Conservation (phyloP, 92 coral and sea anemone genomes). For the Porites lobata region DNA sequence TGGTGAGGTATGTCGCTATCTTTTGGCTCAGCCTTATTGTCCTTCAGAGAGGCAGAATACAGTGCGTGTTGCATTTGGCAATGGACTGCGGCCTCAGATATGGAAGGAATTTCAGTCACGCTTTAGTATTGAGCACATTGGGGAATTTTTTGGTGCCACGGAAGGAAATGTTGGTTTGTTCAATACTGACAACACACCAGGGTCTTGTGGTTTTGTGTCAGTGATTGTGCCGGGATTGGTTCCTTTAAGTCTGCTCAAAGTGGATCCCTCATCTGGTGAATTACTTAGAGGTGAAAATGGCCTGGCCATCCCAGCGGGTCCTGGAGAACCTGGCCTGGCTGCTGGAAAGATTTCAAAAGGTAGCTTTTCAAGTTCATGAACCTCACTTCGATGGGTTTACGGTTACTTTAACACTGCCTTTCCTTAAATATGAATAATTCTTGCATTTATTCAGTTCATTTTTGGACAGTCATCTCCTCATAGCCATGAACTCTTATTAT, state of each 20-base stretch:
- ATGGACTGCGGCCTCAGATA: slow-evolving; percentile 90
- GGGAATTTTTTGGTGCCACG: slow-evolving; percentile 95
- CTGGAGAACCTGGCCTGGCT: slow-evolving; percentile 86
- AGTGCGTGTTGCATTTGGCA: slow-evolving; percentile 83
- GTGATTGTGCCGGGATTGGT: slow-evolving; percentile 55
- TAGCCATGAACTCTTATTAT: too few relatives aligned
- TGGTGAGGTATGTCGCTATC: slow-evolving; percentile 97
- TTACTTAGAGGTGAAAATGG: slow-evolving; percentile 86
- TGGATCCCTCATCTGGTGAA: slow-evolving; percentile 81
- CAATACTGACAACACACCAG: slow-evolving; percentile 79
- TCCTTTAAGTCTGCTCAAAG: slow-evolving; percentile 74
- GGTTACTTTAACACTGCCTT: too few relatives aligned
- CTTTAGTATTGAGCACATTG: slow-evolving; percentile 80
- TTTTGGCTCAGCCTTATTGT: slow-evolving; percentile 87
- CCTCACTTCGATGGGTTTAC: too few relatives aligned
- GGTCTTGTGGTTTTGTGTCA: slow-evolving; percentile 87
- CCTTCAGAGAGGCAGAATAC: slow-evolving; percentile 85
- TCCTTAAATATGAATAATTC: too few relatives aligned
- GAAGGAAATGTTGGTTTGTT: slow-evolving; percentile 83
- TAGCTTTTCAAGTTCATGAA: background rate
- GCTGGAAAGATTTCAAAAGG: slow-evolving; percentile 76
- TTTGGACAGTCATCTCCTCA: too few relatives aligned
- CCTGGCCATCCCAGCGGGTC: slow-evolving; percentile 72
- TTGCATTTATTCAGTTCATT: too few relatives aligned
- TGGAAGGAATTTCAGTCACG: slow-evolving; percentile 96